phyloP scores from a whole-genome alignment of 2,797 vertebrate genomes.

The Rhynchonycteris naso region DNA sequence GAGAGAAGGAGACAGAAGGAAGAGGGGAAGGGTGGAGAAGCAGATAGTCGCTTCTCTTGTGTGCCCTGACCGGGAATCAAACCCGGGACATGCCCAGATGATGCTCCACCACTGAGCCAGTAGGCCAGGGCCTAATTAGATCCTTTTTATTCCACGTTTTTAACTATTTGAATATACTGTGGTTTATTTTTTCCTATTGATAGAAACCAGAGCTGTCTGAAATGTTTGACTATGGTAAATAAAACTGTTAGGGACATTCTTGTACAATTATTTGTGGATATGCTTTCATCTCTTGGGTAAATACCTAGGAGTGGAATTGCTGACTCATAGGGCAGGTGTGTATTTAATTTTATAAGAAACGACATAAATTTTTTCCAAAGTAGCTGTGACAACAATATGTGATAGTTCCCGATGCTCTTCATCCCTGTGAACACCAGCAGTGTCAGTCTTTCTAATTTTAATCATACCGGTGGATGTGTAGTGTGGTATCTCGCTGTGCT shows the following conservation, averaged over 20 bases:
- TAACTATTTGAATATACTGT: neutral
- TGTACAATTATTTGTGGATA: neutral
- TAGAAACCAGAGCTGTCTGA: neutral
- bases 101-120: too few relatives aligned
- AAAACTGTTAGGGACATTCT: neutral
- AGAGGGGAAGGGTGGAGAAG: too few relatives aligned
- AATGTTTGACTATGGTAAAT: neutral
- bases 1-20: too few relatives aligned
- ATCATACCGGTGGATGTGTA: neutral
- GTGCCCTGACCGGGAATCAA: too few relatives aligned
- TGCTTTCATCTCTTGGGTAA: neutral
- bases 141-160: neutral
- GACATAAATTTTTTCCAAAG: neutral
- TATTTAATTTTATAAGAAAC: constrained; percentile 9
- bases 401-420: neutral
- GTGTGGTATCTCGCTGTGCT: neutral
- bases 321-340: neutral
- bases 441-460: neutral
- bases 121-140: neutral
- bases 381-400: neutral
- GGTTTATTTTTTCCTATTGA: neutral
- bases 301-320: neutral
- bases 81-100: too few relatives aligned
- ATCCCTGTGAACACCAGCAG: neutral
- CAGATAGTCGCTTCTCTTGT: too few relatives aligned